phyloP scores from a whole-genome alignment of 2,797 vertebrate species.

The Dermochelys coriacea region DNA sequence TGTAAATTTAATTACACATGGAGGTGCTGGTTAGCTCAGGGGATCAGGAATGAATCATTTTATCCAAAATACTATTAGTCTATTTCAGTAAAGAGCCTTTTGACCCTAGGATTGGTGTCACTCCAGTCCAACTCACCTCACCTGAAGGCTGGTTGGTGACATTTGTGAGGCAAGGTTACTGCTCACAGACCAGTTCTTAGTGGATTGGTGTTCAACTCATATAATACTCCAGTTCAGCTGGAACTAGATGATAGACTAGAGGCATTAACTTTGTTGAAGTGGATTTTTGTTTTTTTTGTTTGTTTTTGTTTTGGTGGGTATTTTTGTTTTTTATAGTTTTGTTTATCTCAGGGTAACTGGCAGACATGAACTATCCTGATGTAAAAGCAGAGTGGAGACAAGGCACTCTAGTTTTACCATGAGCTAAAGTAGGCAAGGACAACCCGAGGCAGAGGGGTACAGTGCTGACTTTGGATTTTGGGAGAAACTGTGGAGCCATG shows the following conservation, averaged over 20 bases:
- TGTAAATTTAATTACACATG: not conserved
- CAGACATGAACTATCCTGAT: no score
- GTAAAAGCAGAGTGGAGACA: no score
- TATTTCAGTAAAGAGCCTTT: not conserved
- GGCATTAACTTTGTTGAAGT: no score
- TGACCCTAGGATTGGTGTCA: not conserved
- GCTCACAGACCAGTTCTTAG: not conserved
- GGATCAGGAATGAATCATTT: not conserved
- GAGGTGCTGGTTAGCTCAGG: not conserved
- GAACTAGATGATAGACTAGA: not conserved
- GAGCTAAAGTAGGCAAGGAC: no score
- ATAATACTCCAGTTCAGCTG: not conserved
- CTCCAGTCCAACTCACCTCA: not conserved
- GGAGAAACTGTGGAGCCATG: no score
- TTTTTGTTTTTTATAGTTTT: no score
- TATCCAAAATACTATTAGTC: not conserved
- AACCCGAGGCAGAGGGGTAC: no score
- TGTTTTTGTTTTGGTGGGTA: no score
- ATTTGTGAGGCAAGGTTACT: not conserved
- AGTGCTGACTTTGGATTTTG: no score
- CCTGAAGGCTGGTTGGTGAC: not conserved
- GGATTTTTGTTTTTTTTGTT: no score
- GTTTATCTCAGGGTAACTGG: no score
- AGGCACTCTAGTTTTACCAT: no score
- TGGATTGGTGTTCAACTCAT: rapidly evolving